Evolutionary conservation across 1,140 invertebrate species (phyloP), one percentile per base, ranked within the genome.

Genomic region (Heliconius hewitsoni): DNA sequence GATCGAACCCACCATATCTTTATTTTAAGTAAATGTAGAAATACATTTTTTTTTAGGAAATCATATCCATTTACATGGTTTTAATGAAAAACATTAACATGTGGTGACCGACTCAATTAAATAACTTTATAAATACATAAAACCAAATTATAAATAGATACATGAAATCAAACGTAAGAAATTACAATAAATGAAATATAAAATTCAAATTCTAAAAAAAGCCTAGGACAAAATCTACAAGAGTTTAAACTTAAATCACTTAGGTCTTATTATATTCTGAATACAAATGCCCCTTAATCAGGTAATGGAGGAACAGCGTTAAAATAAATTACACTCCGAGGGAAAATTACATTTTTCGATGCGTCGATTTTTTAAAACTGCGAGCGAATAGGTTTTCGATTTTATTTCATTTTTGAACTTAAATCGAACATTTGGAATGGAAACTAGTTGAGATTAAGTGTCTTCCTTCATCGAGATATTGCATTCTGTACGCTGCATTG

Each of bases 201-300:
- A 66, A 66, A 66, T 9, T 27, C n/a, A 37, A 18, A 72, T 72
- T 72, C 37, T 72, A 39, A 72, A 72, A 72, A 72, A 27, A 72
- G 34, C 18, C 6, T 42, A 42, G 11, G 19, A 76, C 30, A 39
- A 66, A 76, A 60, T 19, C 57, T 27, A 60, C 57, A 18, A 73
- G 34, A 23, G 23, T 37, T 73, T 60, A 46, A 52, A 42, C 52
- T 73, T 70, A 74, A 73, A 78, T 60, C 72, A 78, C 42, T 77
- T 74, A 78, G 72, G 57, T 78, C 55, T 73, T 57, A 74, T 74
- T 74, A 60, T 66, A 46, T 78, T 74, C 71, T 34, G 77, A 78
- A 78, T 78, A 78, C 72, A 78, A 78, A 78, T 74, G 77, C 27
- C 42, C 39, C 23, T 39, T 78, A 78, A 78, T 78, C 71, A 78